Conservation (phyloP, 23 tunicate species). For the Halocynthia aurantium region DNA sequence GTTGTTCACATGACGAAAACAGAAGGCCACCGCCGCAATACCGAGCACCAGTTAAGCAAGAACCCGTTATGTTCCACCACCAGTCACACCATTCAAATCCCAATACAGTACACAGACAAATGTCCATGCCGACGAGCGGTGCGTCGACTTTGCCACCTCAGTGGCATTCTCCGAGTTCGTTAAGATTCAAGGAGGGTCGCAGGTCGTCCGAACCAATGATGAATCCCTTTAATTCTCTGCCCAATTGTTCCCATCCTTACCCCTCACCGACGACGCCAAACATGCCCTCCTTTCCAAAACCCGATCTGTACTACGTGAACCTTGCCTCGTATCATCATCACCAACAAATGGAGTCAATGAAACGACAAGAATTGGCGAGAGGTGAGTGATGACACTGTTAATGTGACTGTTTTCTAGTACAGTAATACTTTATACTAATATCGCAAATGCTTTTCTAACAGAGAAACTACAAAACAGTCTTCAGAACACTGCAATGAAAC, state of each 20-base stretch:
- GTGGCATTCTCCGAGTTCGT: conserved; percentile 4
- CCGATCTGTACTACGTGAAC: conserved; percentile 64
- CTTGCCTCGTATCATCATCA: conserved; percentile 69
- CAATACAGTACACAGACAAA: conserved; percentile 48
- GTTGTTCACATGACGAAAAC: conserved; percentile 24
- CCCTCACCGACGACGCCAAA: background rate
- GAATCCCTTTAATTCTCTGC: conserved; percentile 27
- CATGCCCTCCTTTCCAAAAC: conserved; percentile 16
- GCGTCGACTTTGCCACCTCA: conserved; percentile 4
- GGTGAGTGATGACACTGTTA: conserved; percentile 13
- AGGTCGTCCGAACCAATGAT: conserved; percentile 65
- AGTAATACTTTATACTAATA: too few relatives aligned
- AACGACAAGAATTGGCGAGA: conserved; percentile 70
- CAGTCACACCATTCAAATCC: background rate
- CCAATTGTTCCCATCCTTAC: conserved; percentile 26
- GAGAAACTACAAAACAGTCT: conserved; percentile 21
- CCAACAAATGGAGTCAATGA: conserved; percentile 61
- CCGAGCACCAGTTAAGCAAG: conserved; percentile 35
- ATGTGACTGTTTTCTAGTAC: conserved; percentile 3
- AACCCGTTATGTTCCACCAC: conserved; percentile 13
- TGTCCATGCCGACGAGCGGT: conserved; percentile 48
- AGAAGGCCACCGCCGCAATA: conserved; percentile 25
- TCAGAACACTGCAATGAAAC: conserved; percentile 20
- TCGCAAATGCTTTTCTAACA: background rate
- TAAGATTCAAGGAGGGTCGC: conserved; percentile 15